Conservation (phyloP, 2,888 invertebrate species). For the Lypha dubia region DNA sequence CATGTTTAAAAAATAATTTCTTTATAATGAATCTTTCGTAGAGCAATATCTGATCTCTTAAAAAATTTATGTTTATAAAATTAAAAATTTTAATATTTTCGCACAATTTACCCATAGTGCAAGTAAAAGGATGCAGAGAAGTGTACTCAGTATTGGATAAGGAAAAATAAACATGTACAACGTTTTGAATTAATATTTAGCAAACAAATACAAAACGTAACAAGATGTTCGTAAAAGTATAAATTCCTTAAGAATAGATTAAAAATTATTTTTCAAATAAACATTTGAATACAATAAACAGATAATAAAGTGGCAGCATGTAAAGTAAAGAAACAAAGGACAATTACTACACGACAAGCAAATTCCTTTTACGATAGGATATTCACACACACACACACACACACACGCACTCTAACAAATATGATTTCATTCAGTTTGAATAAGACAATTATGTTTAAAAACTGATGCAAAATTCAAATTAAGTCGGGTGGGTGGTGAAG, state of each 20-base stretch:
- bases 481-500: neutral
- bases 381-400: neutral
- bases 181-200: constrained; percentile 40
- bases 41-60: too few species aligned
- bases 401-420: neutral
- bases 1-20: neutral
- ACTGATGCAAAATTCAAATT: constrained; percentile 7
- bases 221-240: constrained; percentile 11
- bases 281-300: constrained; percentile 54
- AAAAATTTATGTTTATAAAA: neutral
- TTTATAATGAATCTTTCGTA: neutral
- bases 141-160: constrained; percentile 1
- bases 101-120: constrained; percentile 9
- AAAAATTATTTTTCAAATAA: constrained; percentile 60
- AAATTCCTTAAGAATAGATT: constrained; percentile 59
- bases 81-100: neutral
- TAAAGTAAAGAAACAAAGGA: constrained; percentile 25
- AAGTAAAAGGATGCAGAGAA: constrained; percentile 22
- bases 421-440: neutral
- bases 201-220: constrained; percentile 39
- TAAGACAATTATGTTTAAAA: constrained; percentile 5
- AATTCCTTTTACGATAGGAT: neutral
- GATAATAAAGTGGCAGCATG: constrained; percentile 52
- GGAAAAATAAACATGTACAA: constrained; percentile 38
- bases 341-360: constrained; percentile 30